phyloP scores from a whole-genome alignment of 2,888 invertebrate genomes.

The Dromius quadrimaculatus region DNA sequence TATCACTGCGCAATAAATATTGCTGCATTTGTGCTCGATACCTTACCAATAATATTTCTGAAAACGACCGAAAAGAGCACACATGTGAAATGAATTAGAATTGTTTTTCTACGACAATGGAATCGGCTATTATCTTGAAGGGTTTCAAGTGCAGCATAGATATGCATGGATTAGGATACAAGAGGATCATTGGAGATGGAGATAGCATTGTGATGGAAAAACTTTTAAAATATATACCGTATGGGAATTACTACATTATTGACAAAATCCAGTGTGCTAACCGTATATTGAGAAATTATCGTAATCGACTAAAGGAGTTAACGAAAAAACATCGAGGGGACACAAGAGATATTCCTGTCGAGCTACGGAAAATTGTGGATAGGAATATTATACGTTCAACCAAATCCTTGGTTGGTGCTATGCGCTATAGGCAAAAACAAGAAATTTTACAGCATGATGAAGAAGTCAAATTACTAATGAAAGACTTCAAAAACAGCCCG shows the following conservation, averaged over 20 bases:
- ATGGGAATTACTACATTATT: background rate
- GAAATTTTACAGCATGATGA: background rate
- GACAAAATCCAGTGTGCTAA: background rate
- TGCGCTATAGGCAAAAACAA: background rate
- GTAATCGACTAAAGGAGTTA: background rate
- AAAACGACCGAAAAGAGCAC: background rate
- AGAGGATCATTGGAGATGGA: background rate
- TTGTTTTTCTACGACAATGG: background rate
- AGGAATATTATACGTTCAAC: background rate
- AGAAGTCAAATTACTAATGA: background rate
- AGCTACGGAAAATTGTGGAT: background rate
- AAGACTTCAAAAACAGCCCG: background rate
- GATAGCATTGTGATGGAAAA: constrained; percentile 9
- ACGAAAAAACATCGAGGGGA: background rate
- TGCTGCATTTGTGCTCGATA: background rate
- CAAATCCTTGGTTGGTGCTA: background rate
- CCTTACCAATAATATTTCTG: background rate
- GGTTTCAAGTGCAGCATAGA: background rate
- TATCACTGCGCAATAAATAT: background rate
- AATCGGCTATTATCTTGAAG: background rate
- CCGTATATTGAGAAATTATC: background rate
- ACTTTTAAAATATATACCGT: background rate
- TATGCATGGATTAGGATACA: background rate
- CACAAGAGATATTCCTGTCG: background rate
- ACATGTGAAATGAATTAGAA: background rate